These are phyloP conservation scores for Heptranchias perlo DNA, from an alignment of 2,113 vertebrate genomes.

Conservation along the genomic window DNA sequence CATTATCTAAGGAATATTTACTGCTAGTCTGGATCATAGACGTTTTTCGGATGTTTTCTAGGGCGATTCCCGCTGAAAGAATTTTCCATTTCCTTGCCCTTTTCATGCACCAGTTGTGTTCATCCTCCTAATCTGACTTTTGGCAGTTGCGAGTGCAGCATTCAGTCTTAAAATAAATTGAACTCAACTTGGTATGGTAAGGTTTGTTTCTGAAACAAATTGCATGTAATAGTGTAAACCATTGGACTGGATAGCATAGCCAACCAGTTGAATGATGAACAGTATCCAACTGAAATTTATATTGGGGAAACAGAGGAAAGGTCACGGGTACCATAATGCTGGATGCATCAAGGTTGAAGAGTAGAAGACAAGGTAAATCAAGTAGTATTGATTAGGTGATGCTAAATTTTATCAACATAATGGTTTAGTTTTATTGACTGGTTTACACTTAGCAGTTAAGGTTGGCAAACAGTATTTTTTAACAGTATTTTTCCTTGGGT, in stretches of 20 bases:
- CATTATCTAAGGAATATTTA: not conserved
- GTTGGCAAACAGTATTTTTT: too few relatives aligned
- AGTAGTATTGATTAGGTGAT: not conserved
- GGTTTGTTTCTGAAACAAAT: not conserved
- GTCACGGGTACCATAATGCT: not conserved
- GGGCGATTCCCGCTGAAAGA: not conserved
- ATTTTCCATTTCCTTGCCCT: not conserved
- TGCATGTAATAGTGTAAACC: not conserved
- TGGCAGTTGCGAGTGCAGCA: not conserved
- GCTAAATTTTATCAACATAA: not conserved
- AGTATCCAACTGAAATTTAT: not conserved
- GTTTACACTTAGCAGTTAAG: not conserved
- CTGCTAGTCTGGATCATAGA: not conserved
- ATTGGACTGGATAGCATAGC: not conserved
- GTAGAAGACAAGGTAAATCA: not conserved
- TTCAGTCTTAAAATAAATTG: not conserved
- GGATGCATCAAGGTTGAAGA: not conserved
- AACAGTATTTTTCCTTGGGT: not conserved
- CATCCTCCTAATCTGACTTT: not conserved
- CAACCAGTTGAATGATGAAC: not conserved
- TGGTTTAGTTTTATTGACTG: not conserved
- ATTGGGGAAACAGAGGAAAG: not conserved
- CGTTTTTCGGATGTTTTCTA: not conserved
- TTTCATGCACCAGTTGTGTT: not conserved
- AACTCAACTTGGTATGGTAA: not conserved